Conservation (phyloP, 2,797 vertebrate genomes). For the Darevskia mixta region DNA sequence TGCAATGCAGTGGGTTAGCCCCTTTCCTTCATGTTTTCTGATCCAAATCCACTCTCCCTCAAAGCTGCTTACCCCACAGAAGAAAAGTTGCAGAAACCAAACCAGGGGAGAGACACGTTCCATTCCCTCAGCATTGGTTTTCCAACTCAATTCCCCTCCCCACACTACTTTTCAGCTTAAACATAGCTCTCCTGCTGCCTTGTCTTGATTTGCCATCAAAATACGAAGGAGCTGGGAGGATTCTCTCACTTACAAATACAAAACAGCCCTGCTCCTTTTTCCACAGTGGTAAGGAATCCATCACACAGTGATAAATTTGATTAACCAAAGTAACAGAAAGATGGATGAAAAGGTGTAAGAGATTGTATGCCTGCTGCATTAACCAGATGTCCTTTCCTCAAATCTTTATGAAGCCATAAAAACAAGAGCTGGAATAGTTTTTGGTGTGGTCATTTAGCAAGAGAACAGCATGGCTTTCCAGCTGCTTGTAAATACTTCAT, state of each 20-base stretch:
- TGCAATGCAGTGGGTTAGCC: too few species aligned
- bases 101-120: neutral
- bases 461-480: slow-evolving; percentile 61
- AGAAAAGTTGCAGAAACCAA: too few species aligned
- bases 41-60: too few species aligned
- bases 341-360: slow-evolving; percentile 64
- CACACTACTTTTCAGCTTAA: neutral
- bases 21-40: too few species aligned
- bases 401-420: slow-evolving; percentile 76
- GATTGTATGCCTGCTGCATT: slow-evolving; percentile 73
- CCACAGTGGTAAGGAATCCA: neutral
- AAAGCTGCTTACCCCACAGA: too few species aligned
- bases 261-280: slow-evolving; percentile 29
- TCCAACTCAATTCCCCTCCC: neutral
- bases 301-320: slow-evolving; percentile 34
- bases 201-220: neutral
- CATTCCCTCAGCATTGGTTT: too few species aligned
- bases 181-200: neutral
- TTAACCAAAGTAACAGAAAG: slow-evolving; percentile 60
- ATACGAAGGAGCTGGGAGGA: neutral
- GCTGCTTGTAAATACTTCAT: slow-evolving; percentile 70
- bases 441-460: slow-evolving; percentile 68
- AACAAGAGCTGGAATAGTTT: slow-evolving; percentile 66
- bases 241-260: slow-evolving; percentile 11
- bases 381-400: slow-evolving; percentile 69